Evolutionary conservation across 35 echinoderm and acorn worm species (phyloP), one percentile per base, ranked within the genome.

Genomic region (Patiria miniata): DNA sequence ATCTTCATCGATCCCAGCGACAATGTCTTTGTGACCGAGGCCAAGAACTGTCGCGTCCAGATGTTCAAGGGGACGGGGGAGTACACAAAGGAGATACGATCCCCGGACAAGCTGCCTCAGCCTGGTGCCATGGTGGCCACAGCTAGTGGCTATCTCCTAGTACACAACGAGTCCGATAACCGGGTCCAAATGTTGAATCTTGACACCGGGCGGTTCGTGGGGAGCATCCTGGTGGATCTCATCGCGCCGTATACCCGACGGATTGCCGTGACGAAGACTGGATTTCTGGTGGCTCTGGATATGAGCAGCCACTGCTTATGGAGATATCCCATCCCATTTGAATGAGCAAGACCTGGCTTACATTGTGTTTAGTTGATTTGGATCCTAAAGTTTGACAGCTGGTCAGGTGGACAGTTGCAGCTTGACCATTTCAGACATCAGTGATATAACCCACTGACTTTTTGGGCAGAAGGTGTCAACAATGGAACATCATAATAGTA

Each of bases 291-390:
- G 2, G 89, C 82, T 2, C 79, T 95, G 16, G 93, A 95, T 37
- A 95, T 95, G 93, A 79, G 85, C 39, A 84, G 87, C 37, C 89
- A 95, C 33, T 95, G 93, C 59, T 83, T 95, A 15, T 95, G 93
- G 93, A 86, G 93, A 68, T 95, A 95, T 76, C 85, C 88, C 37
- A 91, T 91, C 39, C 93, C 93, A 40, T 95, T 83, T 57, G 89
- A 95, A 61, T 84, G 59, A 52, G 68, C n/a, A 61, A 36, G 16
- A 87, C 19, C 8, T 29, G n/a, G 56, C 26, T 2, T 3, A 73
- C 2, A 73, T 0, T 32, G 57, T 57, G 54, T 57, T n/a, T n/a
- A 57, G 54, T 14, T 57, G 54, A n/a, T n/a, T n/a, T n/a, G n/a
- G n/a, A n/a, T n/a, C n/a, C n/a, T n/a, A n/a, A n/a, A n/a, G n/a